Conservation (phyloP, 2,797 vertebrate genomes). For the Diplodus puntazzo region DNA sequence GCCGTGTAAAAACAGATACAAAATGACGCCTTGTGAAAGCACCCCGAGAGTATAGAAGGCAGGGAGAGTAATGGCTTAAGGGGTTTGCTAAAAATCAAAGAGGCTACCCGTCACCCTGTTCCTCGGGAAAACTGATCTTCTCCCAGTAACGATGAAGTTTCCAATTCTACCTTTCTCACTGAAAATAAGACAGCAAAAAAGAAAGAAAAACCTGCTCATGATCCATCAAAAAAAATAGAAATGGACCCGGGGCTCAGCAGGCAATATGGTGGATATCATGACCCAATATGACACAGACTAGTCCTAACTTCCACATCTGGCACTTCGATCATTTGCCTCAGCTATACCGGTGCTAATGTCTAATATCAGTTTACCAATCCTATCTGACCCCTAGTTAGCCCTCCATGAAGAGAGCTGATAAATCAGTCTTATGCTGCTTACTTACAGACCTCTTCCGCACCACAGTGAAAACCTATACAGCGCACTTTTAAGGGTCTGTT, state of each 20-base stretch:
- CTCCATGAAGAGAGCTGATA: slow-evolving; percentile 70
- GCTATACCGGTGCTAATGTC: slow-evolving; percentile 54
- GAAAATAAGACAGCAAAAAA: background rate
- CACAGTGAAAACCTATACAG: slow-evolving; percentile 62
- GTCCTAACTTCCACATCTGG: slow-evolving; percentile 74
- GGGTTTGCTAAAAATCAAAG: slow-evolving; percentile 20
- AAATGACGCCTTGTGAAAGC: background rate
- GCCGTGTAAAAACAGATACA: background rate
- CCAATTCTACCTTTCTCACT: background rate
- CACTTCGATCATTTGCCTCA: slow-evolving; percentile 56
- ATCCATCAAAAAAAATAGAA: slow-evolving; percentile 23
- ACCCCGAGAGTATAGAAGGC: background rate
- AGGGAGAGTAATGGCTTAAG: background rate
- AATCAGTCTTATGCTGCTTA: slow-evolving; percentile 58
- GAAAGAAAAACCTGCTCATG: slow-evolving; percentile 12
- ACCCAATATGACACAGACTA: slow-evolving; percentile 43
- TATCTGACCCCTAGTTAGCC: slow-evolving; percentile 60
- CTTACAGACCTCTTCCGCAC: slow-evolving; percentile 53
- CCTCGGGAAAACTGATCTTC: background rate
- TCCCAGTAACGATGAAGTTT: slow-evolving; percentile 10
- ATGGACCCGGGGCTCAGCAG: slow-evolving; percentile 21
- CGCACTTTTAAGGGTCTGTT: slow-evolving; percentile 55
- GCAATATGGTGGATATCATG: slow-evolving; percentile 19
- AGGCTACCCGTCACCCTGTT: background rate
- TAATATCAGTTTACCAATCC: slow-evolving; percentile 72